These are phyloP conservation scores for Diadumene lineata DNA, from an alignment of 92 coral and sea anemone genomes.

Conservation along the genomic window DNA sequence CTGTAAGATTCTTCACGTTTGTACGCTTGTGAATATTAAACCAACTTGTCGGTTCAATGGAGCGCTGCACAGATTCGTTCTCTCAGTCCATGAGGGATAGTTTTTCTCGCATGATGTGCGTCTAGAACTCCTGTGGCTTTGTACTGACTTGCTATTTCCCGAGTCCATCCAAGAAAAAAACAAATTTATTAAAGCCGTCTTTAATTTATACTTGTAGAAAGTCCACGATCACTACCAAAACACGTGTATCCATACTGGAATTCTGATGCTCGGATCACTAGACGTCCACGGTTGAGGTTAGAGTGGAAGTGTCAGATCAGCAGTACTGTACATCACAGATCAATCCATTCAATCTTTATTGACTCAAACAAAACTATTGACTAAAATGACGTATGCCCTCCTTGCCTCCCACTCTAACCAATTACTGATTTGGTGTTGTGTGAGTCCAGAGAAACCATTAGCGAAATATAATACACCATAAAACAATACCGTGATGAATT, in stretches of 20 bases:
- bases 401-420: slow-evolving; percentile 28
- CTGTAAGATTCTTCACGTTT: background rate
- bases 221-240: background rate
- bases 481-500: slow-evolving; percentile 14
- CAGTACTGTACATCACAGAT: background rate
- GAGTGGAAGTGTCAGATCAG: background rate
- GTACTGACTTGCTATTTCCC: background rate
- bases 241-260: background rate
- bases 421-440: slow-evolving; percentile 15
- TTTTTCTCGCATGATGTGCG: background rate
- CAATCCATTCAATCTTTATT: background rate
- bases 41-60: too few species aligned
- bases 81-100: background rate
- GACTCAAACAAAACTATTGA: slow-evolving; percentile 15
- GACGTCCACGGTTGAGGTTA: background rate
- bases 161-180: slow-evolving; percentile 4
- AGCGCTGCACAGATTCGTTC: background rate
- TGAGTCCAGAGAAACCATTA: slow-evolving; percentile 8
- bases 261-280: background rate
- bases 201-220: background rate
- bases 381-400: background rate
- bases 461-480: slow-evolving; percentile 13
- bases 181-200: slow-evolving; percentile 6
- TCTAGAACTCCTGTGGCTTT: slow-evolving; percentile 3
- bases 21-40: too few species aligned